Evolutionary conservation across 1,140 invertebrate species (phyloP).

Genomic region (Macrostomum lignano): DNA sequence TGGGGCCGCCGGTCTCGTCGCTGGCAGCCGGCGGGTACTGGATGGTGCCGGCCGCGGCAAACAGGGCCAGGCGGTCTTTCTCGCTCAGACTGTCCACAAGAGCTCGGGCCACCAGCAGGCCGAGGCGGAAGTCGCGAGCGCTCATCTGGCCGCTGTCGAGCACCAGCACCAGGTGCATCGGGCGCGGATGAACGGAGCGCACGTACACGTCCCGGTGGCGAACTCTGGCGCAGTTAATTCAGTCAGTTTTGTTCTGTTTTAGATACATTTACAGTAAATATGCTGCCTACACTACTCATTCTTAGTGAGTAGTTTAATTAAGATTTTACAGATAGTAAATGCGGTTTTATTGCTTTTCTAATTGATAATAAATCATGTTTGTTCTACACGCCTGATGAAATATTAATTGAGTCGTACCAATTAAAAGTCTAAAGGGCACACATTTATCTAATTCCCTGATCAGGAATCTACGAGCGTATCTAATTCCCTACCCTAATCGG

Average conservation of each 20-base stretch:
- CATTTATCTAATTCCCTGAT: too few species aligned
- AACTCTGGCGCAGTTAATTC: background rate
- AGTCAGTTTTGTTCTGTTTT: background rate
- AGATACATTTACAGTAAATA: too few species aligned
- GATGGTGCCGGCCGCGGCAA: slow-evolving; percentile 25
- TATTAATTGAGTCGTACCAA: too few species aligned
- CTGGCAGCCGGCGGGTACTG: slow-evolving; percentile 13
- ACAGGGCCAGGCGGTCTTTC: slow-evolving; percentile 32
- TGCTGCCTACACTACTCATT: background rate
- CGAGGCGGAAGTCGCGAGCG: slow-evolving; percentile 1
- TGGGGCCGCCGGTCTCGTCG: slow-evolving; percentile 19
- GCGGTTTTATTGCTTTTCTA: too few species aligned
- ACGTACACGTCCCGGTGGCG: slow-evolving; percentile 24
- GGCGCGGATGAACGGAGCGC: slow-evolving; percentile 24
- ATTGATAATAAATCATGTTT: too few species aligned
- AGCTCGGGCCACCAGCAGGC: slow-evolving; percentile 2
- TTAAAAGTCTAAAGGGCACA: too few species aligned
- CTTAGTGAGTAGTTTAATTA: too few species aligned
- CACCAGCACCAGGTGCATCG: slow-evolving; percentile 34
- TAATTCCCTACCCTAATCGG: too few species aligned
- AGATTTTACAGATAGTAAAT: too few species aligned
- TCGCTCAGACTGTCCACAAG: slow-evolving; percentile 9
- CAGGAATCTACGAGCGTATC: too few species aligned
- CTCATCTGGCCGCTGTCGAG: slow-evolving; percentile 30
- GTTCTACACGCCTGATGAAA: too few species aligned